Evolutionary conservation across 2,888 invertebrate genomes (phyloP).

Genomic region (Idaea aversata): DNA sequence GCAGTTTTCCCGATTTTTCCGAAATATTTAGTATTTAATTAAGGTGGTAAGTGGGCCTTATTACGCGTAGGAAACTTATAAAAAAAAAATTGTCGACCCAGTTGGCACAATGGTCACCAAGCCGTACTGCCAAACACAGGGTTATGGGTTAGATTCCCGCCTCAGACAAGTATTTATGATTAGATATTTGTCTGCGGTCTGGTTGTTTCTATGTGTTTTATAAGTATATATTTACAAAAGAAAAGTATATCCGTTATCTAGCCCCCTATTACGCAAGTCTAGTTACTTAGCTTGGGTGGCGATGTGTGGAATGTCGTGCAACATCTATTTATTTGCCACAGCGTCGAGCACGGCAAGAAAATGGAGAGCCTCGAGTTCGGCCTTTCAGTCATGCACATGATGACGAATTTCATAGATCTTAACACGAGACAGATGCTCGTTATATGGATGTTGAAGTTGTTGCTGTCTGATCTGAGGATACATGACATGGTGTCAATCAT

Average conservation of each 20-base stretch:
- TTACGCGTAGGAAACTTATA: no score
- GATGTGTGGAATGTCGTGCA: background rate
- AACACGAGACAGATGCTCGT: constrained; percentile 45
- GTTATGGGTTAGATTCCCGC: no score
- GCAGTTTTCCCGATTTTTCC: no score
- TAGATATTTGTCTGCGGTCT: no score
- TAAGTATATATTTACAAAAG: no score
- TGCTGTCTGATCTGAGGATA: constrained; percentile 51
- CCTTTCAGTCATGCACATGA: constrained; percentile 53
- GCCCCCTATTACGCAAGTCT: background rate
- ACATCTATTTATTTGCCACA: constrained; percentile 27
- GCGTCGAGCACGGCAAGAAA: constrained; percentile 52
- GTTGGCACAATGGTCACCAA: no score
- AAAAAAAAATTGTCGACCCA: no score
- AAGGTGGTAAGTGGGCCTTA: no score
- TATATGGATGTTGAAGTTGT: constrained; percentile 51
- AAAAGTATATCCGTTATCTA: background rate
- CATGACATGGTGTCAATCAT: constrained; percentile 57
- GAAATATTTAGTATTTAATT: no score
- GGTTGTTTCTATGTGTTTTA: no score
- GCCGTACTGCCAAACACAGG: no score
- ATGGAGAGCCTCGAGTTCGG: constrained; percentile 54
- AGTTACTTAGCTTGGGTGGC: background rate
- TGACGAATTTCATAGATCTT: constrained; percentile 41
- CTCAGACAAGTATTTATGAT: no score